Evolutionary conservation across 1,140 invertebrate genomes (phyloP), one percentile per base, ranked within the genome.

Genomic region (Papilio xuthus): DNA sequence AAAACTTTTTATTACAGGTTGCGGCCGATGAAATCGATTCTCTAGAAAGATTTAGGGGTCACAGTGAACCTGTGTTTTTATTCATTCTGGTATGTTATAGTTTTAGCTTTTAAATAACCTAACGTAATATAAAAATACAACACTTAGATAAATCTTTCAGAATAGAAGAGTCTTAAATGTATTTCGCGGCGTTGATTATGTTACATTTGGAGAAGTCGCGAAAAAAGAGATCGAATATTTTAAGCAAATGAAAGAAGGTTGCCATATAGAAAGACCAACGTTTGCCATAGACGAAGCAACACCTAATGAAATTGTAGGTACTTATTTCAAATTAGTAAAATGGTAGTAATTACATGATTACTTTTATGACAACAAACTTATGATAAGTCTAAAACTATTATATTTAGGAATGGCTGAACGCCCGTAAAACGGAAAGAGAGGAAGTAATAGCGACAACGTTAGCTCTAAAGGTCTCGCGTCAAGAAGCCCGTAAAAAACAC

Each of bases 51-150:
- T 92, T 93, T 77, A 74, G 79, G 37, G 70, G 85, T 56, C 89
- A 90, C 60, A 92, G 92, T 78, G 85, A 90, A 81, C 90, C 92
- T 0, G 78, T 93, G 8, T 92, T 87, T 75, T 20, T 92, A 50
- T 92, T 93, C 80, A 91, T 93, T 78, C 67, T 85, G 77, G 92
- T 93, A 80, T 84, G 86, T 85, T 15, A 67, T 28, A 15, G 6
- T 4, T 63, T 28, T 60, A 41, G 32, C 15, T 37, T 37, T 60
- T 75, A 47, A 7, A 28, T 37, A 6, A 37, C 32, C 32, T 37
- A 37, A 6, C 32, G 4, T 37, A 37, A 1, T 37, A 37, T 7
- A 3, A 37, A 37, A 37, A 37, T 37, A 37, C n/a, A 32, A 32
- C 4, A 10, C 18, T 15, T 56, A 7, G 6, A 42, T 8, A 79